Evolutionary conservation across 2,797 vertebrate genomes (phyloP).

Genomic region (Sebastes oblongus): DNA sequence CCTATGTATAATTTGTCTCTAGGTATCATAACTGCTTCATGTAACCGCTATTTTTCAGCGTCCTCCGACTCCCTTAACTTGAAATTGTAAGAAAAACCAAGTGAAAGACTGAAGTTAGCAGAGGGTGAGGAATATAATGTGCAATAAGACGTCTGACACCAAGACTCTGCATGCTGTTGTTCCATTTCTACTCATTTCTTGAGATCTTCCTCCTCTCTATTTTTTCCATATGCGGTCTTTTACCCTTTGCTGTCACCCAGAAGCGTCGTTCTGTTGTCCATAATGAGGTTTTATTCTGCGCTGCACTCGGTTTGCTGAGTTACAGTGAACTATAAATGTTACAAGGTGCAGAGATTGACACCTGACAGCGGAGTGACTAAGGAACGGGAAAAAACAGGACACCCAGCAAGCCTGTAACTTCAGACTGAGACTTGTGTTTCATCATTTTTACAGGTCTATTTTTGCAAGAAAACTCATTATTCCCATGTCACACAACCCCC

Average conservation of each 20-base stretch:
- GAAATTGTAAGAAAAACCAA: neutral
- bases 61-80: neutral
- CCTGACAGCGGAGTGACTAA: constrained; percentile 30
- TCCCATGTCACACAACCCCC: neutral
- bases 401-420: constrained; percentile 30
- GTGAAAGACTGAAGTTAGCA: neutral
- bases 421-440: neutral
- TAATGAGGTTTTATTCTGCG: constrained; percentile 19
- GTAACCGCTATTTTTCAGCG: neutral
- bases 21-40: neutral
- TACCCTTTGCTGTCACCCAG: constrained; percentile 34
- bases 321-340: constrained; percentile 44
- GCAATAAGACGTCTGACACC: constrained; percentile 29
- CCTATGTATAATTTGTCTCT: neutral
- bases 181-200: constrained; percentile 1
- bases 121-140: neutral
- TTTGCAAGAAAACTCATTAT: constrained; percentile 20
- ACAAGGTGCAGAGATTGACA: constrained; percentile 25
- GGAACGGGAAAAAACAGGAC: constrained; percentile 34
- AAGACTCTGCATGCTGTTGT: neutral
- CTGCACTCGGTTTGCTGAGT: constrained; percentile 5
- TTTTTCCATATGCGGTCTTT: neutral
- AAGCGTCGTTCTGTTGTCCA: constrained; percentile 17
- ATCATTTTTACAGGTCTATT: constrained; percentile 32
- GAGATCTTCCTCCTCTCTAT: neutral